Evolutionary conservation across 2,797 vertebrate genomes (phyloP).

Genomic region (Tadarida brasiliensis): DNA sequence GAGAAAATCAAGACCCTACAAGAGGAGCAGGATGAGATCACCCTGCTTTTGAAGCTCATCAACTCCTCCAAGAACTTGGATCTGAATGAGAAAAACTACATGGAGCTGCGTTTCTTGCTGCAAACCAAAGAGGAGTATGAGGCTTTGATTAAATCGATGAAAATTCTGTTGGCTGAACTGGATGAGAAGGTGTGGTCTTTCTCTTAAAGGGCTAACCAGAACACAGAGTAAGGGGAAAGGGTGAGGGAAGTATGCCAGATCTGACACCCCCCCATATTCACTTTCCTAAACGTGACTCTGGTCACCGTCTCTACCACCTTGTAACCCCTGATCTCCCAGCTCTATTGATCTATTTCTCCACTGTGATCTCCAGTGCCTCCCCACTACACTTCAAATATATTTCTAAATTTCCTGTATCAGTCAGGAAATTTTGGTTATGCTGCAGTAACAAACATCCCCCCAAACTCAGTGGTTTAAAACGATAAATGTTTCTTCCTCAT

Average conservation of each 20-base stretch:
- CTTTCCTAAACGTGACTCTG: not conserved
- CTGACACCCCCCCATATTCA: not conserved
- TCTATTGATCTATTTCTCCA: not conserved
- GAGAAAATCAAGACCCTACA: constrained; percentile 82
- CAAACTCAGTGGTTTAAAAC: not conserved
- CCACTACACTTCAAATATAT: not conserved
- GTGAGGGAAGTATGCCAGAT: not conserved
- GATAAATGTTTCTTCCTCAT: not conserved
- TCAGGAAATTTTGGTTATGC: not conserved
- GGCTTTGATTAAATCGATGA: constrained; percentile 83
- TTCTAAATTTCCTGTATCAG: not conserved
- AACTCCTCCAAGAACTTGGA: constrained; percentile 52
- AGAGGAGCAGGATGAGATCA: constrained; percentile 76
- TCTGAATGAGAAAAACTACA: constrained; percentile 74
- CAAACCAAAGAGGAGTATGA: constrained; percentile 79
- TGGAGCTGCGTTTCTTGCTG: constrained; percentile 79
- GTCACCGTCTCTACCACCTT: not conserved
- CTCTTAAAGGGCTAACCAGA: not conserved
- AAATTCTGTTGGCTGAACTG: constrained; percentile 79
- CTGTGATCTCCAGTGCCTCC: not conserved
- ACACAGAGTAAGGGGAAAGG: not conserved
- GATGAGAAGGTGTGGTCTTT: constrained; percentile 83
- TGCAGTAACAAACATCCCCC: not conserved
- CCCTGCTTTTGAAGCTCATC: constrained; percentile 72
- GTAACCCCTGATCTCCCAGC: not conserved